Evolutionary conservation across 2,797 vertebrate genomes (phyloP).

Genomic region (Eulemur coronatus): DNA sequence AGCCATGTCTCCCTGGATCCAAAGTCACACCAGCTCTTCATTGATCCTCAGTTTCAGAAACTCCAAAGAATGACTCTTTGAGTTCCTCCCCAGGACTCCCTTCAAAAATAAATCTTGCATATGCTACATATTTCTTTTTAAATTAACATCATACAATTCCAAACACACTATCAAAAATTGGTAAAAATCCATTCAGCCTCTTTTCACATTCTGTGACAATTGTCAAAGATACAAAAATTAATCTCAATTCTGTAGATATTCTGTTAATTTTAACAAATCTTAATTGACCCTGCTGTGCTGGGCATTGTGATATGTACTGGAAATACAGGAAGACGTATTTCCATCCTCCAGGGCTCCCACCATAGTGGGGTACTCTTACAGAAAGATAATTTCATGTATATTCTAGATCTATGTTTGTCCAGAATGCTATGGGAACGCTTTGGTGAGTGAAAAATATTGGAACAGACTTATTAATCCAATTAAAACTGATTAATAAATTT

Average conservation of each 20-base stretch:
- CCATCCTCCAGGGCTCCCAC: neutral
- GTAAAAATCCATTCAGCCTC: neutral
- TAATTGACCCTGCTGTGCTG: neutral
- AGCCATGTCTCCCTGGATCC: neutral
- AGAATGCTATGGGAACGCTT: neutral
- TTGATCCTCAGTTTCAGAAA: neutral
- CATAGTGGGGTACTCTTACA: neutral
- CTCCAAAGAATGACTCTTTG: neutral
- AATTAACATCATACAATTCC: neutral
- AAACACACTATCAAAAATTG: neutral
- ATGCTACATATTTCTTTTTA: neutral
- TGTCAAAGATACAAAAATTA: neutral
- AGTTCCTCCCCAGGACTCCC: neutral
- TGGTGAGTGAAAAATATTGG: neutral
- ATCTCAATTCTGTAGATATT: neutral
- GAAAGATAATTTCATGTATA: neutral
- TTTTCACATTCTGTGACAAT: neutral
- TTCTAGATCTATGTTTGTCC: neutral
- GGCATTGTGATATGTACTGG: neutral
- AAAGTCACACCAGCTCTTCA: neutral
- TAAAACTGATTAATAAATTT: neutral
- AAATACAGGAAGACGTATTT: neutral
- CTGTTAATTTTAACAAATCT: constrained; percentile 3
- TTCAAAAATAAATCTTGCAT: constrained; percentile 15
- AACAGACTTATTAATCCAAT: neutral